A percentile compares a stretch with the other conserved stretches of the same genome.
Conservation (phyloP, 2,888 invertebrate genomes). For the Diplazon laetatorius region DNA sequence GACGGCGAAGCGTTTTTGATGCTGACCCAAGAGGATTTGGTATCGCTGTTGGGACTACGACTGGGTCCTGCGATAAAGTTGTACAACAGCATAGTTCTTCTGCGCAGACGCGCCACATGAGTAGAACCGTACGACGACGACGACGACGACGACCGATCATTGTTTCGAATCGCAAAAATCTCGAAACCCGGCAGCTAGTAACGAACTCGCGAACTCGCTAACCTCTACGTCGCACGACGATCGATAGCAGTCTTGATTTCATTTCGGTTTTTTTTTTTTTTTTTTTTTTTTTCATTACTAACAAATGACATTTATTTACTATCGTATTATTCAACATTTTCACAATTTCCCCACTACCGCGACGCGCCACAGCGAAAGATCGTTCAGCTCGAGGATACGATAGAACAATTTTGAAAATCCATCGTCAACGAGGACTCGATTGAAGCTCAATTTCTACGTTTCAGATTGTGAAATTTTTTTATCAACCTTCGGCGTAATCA, state of each 20-base stretch:
- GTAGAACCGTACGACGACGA: conserved; percentile 21
- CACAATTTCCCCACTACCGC: too few species aligned
- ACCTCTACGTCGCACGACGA: not conserved
- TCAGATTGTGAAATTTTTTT: not conserved
- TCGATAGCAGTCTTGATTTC: too few species aligned
- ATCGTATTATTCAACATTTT: not conserved
- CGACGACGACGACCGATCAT: conserved; percentile 34
- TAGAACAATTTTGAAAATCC: conserved; percentile 7
- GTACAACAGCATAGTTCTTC: conserved; percentile 87
- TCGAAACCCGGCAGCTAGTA: conserved; percentile 57
- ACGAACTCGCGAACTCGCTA: conserved; percentile 1
- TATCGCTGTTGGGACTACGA: conserved; percentile 89
- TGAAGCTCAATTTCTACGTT: not conserved
- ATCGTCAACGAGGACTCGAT: not conserved
- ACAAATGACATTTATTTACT: not conserved
- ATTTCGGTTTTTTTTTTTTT: too few species aligned
- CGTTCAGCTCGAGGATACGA: not conserved
- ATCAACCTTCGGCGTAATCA: conserved; percentile 27
- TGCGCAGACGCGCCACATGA: conserved; percentile 83
- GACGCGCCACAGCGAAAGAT: not conserved
- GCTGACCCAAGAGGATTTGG: conserved; percentile 92
- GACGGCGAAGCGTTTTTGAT: conserved; percentile 93
- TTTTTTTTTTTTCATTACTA: conserved; percentile 31
- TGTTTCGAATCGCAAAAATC: conserved; percentile 26
- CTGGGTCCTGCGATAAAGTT: conserved; percentile 94